Percentiles rank a stretch among this genome's conserved stretches.
Evolutionary conservation across 2,797 vertebrate genomes (phyloP).

Genomic region (Acrossocheilus fasciatus): DNA sequence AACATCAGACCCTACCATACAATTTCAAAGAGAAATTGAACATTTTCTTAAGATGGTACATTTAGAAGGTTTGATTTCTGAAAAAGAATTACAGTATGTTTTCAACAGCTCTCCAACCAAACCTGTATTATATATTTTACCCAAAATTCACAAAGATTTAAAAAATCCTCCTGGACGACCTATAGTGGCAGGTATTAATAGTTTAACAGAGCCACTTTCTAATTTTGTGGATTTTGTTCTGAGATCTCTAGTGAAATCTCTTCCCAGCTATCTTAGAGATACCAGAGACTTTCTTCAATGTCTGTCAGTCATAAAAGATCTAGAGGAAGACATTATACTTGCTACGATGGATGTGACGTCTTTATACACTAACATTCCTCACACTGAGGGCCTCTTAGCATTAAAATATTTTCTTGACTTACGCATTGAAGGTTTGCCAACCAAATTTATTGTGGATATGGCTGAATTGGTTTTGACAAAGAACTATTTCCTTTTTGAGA

Average conservation of each 20-base stretch:
- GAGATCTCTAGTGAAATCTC: not conserved
- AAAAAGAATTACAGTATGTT: not conserved
- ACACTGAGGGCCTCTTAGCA: too few species aligned
- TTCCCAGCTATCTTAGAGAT: not conserved
- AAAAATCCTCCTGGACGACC: not conserved
- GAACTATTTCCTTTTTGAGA: too few species aligned
- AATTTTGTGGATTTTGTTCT: not conserved
- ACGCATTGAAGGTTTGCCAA: too few species aligned
- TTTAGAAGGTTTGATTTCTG: not conserved
- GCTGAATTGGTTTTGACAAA: too few species aligned
- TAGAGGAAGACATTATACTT: too few species aligned
- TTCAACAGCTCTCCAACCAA: not conserved
- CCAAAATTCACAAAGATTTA: not conserved
- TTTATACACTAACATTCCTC: too few species aligned
- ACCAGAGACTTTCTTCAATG: not conserved
- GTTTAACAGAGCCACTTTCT: too few species aligned
- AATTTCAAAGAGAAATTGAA: not conserved
- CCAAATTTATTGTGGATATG: too few species aligned
- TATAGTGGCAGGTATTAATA: not conserved
- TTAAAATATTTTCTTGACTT: too few species aligned
- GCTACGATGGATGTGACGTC: too few species aligned
- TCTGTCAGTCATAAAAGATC: not conserved
- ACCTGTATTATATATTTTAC: not conserved
- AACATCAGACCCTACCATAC: not conserved
- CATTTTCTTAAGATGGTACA: not conserved